Conservation (phyloP, 2,113 vertebrate genomes). For the Sus scrofa region T2T-Sscrofa CM000817.6:3249001-3249500, state of each 20-base stretch:
- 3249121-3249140: background rate
- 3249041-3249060: background rate
- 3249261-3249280: background rate
- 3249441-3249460: rapidly evolving
- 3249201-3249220: rapidly evolving
- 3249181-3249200: rapidly evolving
- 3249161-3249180: too few species aligned
- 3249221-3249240: background rate
- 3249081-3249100: background rate
- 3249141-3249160: background rate
- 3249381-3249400: rapidly evolving
- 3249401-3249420: rapidly evolving
- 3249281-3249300: rapidly evolving
- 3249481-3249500: background rate
- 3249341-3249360: rapidly evolving
- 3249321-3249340: rapidly evolving
- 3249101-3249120: background rate
- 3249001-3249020: rapidly evolving
- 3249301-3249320: rapidly evolving
- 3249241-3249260: rapidly evolving
- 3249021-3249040: rapidly evolving
- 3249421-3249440: rapidly evolving
- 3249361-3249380: rapidly evolving
- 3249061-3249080: background rate
- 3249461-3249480: rapidly evolving